Evolutionary conservation across 2,797 vertebrate species (phyloP).

Genomic region (Sciurus carolinensis): DNA sequence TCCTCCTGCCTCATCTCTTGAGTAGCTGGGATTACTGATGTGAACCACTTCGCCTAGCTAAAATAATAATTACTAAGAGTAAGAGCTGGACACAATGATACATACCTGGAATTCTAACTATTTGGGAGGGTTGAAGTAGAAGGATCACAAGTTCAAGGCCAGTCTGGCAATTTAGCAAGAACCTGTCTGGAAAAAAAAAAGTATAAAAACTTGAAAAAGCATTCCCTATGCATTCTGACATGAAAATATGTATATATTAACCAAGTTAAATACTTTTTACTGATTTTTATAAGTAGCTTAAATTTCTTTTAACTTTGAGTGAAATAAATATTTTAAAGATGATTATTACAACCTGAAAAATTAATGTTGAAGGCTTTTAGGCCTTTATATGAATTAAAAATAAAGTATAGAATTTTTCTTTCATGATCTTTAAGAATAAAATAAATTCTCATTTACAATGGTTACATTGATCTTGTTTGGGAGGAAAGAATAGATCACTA

Average conservation of each 20-base stretch:
- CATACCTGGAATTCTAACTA: too few species aligned
- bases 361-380: background rate
- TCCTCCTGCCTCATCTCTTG: background rate
- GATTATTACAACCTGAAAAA: background rate
- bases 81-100: too few species aligned
- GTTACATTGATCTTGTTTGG: background rate
- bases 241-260: background rate
- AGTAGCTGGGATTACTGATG: background rate
- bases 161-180: too few species aligned
- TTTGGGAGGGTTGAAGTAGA: too few species aligned
- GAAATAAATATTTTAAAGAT: background rate
- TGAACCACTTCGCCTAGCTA: background rate
- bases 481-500: background rate
- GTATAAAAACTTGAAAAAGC: background rate
- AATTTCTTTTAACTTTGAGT: background rate
- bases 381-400: background rate
- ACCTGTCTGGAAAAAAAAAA: too few species aligned
- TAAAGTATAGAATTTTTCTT: background rate
- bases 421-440: background rate
- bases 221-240: background rate
- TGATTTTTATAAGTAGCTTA: background rate
- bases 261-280: constrained; percentile 4
- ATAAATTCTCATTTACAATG: background rate
- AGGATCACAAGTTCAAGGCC: too few species aligned
- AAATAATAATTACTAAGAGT: background rate